These are phyloP conservation scores for Thymallus thymallus DNA, from an alignment of 2,113 vertebrate species.

Conservation along the genomic window DNA sequence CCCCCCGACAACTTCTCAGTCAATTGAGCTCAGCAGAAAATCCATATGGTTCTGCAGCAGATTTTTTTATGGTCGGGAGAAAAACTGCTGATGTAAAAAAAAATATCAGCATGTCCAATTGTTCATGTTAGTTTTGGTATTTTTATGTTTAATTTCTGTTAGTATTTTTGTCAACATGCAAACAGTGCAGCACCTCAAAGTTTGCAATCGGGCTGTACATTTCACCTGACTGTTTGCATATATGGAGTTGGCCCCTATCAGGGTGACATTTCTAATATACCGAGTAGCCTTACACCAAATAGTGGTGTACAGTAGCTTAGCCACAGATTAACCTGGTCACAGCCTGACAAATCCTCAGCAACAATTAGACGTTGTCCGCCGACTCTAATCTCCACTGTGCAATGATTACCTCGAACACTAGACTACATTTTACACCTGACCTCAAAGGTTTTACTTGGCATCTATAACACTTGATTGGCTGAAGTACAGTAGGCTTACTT, in stretches of 20 bases:
- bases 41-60: constrained; percentile 84
- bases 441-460: too few relatives aligned
- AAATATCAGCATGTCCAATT: constrained; percentile 46
- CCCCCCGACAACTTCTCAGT: constrained; percentile 92
- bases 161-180: constrained; percentile 2
- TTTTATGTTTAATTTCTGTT: constrained; percentile 10
- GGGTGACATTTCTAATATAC: too few relatives aligned
- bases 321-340: too few relatives aligned
- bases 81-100: too few relatives aligned
- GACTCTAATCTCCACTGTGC: background rate
- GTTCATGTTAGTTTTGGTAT: constrained; percentile 23
- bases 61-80: constrained; percentile 64
- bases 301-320: too few relatives aligned
- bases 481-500: background rate
- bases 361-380: background rate
- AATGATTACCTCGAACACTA: too few relatives aligned
- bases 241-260: too few relatives aligned
- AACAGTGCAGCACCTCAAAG: background rate
- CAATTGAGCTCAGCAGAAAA: constrained; percentile 87
- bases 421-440: too few relatives aligned
- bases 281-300: too few relatives aligned
- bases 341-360: background rate
- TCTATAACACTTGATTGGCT: background rate
- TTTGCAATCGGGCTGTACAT: background rate
- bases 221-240: too few relatives aligned